Conservation (phyloP, 2,888 invertebrate species). For the Galerucella pusilla region DNA sequence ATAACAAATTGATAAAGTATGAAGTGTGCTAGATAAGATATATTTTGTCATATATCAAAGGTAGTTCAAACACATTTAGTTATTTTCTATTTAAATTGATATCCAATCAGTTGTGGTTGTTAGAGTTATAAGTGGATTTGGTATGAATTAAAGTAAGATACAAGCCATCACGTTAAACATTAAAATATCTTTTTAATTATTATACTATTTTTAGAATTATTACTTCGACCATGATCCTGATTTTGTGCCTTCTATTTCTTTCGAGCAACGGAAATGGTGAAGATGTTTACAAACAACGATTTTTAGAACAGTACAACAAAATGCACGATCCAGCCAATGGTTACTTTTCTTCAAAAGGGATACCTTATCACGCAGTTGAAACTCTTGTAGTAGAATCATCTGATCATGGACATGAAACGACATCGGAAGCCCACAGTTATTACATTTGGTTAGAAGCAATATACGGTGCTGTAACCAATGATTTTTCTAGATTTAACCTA, state of each 20-base stretch:
- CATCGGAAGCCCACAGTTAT: constrained; percentile 50
- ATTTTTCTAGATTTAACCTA: constrained; percentile 45
- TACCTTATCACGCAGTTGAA: constrained; percentile 51
- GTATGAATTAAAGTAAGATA: background rate
- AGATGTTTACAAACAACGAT: constrained; percentile 39
- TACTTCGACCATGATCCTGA: background rate
- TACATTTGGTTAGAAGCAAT: constrained; percentile 48
- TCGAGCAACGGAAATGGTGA: background rate
- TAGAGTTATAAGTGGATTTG: background rate
- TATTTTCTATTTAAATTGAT: background rate
- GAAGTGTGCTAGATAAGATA: background rate
- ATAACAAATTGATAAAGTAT: no score
- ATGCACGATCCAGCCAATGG: constrained; percentile 35
- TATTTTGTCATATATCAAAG: background rate
- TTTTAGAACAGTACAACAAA: constrained; percentile 42
- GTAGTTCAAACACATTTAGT: background rate
- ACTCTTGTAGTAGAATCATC: constrained; percentile 48
- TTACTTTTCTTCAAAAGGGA: constrained; percentile 42
- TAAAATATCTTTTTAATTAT: background rate
- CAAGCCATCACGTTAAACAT: background rate
- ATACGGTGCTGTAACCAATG: constrained; percentile 47
- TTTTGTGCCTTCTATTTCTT: background rate
- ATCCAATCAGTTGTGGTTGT: background rate
- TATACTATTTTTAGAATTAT: background rate
- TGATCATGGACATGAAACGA: constrained; percentile 50